Conservation (phyloP, 2,888 invertebrate genomes). For the Ariolimax columbianus region DNA sequence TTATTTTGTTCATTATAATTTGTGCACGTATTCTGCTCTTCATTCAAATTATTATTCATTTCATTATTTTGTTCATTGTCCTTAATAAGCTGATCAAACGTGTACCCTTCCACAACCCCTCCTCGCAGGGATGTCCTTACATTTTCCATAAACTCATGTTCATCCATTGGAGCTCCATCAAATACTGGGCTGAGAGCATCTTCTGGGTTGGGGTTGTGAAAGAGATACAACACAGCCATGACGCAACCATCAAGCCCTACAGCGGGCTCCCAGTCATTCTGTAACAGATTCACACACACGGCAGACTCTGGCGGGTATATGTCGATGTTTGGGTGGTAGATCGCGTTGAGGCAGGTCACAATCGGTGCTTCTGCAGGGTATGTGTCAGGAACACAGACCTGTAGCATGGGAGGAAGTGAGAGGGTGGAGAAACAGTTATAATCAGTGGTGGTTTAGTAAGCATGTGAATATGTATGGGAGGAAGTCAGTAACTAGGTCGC, state of each 20-base stretch:
- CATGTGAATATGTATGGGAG: too few relatives aligned
- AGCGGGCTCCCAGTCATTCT: slow-evolving; percentile 62
- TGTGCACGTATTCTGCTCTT: neutral
- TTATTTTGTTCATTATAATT: neutral
- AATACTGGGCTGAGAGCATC: slow-evolving; percentile 67
- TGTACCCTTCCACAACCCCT: slow-evolving; percentile 59
- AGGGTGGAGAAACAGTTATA: neutral
- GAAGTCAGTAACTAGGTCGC: too few relatives aligned
- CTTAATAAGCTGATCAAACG: slow-evolving; percentile 40
- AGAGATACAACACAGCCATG: slow-evolving; percentile 70
- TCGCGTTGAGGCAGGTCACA: slow-evolving; percentile 95
- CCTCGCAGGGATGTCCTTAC: slow-evolving; percentile 64
- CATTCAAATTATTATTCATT: neutral
- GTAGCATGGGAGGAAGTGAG: slow-evolving; percentile 80
- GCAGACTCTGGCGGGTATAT: slow-evolving; percentile 8
- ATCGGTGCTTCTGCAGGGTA: slow-evolving; percentile 97
- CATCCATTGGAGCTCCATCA: slow-evolving; percentile 32
- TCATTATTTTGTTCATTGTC: neutral
- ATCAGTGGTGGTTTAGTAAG: too few relatives aligned
- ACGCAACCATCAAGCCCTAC: slow-evolving; percentile 66
- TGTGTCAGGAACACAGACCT: slow-evolving; percentile 94
- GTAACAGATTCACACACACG: slow-evolving; percentile 70
- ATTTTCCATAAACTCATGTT: slow-evolving; percentile 59
- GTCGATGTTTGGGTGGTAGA: slow-evolving; percentile 98
- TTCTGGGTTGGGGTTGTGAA: slow-evolving; percentile 68